Evolutionary conservation across 2,113 vertebrate species (phyloP).

Genomic region (Turnix velox): DNA sequence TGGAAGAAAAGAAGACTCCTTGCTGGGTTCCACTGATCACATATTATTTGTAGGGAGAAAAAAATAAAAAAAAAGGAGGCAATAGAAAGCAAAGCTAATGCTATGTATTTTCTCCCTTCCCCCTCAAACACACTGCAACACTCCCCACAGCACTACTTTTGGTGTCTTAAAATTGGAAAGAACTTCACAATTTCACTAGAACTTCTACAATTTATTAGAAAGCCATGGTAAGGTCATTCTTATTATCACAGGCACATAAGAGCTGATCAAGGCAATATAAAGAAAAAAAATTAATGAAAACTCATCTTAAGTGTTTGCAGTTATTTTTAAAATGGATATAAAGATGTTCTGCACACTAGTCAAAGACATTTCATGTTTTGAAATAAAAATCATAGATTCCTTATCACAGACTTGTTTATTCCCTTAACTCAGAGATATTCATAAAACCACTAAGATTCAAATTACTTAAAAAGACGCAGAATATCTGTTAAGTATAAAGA

Average conservation of each 20-base stretch:
- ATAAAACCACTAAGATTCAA: background rate
- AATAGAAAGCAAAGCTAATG: conserved; percentile 55
- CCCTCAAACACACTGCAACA: background rate
- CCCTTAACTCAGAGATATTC: background rate
- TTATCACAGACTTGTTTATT: background rate
- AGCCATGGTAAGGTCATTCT: background rate
- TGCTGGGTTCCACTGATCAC: conserved; percentile 71
- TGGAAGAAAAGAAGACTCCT: conserved; percentile 71
- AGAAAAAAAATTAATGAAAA: background rate
- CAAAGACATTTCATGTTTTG: background rate
- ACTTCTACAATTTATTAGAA: background rate
- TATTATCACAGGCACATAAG: background rate
- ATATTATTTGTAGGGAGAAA: conserved; percentile 60
- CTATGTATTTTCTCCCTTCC: conserved; percentile 41
- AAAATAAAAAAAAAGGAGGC: background rate
- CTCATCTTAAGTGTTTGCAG: background rate
- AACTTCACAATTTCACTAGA: background rate
- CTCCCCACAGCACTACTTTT: background rate
- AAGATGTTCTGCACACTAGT: background rate
- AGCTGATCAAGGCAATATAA: background rate
- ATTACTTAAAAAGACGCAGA: background rate
- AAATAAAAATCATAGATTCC: background rate
- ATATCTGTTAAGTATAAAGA: background rate
- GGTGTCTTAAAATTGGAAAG: background rate
- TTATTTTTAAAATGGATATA: background rate